Percentiles rank a stretch among this genome's conserved stretches.
Evolutionary conservation across 2,113 vertebrate genomes (phyloP).

Genomic region (Calyptommatus sinebrachiatus): DNA sequence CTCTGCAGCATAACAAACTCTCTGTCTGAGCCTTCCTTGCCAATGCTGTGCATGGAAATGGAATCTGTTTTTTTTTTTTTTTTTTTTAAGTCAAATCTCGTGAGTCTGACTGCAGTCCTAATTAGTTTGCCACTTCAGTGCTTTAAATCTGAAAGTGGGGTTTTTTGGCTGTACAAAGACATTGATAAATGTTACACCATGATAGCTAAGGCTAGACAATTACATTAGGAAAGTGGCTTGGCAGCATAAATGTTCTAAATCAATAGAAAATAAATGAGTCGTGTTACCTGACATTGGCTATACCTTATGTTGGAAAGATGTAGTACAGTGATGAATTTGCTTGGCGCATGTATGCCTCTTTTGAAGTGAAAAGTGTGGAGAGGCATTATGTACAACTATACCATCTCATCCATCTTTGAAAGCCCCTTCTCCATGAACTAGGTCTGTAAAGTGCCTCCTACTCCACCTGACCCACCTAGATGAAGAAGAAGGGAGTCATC

Average conservation of each 20-base stretch:
- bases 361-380: too few species aligned
- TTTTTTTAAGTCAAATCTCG: neutral
- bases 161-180: neutral
- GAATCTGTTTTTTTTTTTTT: neutral
- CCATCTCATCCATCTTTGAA: too few species aligned
- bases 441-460: too few species aligned
- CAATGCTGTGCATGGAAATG: neutral
- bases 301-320: neutral
- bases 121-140: constrained; percentile 1
- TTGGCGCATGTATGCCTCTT: too few species aligned
- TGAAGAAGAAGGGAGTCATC: too few species aligned
- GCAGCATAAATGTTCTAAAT: neutral
- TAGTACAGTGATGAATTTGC: too few species aligned
- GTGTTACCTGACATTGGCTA: neutral
- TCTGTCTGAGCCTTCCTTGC: neutral
- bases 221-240: constrained; percentile 3
- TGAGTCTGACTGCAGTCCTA: neutral
- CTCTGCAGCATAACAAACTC: neutral
- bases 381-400: too few species aligned
- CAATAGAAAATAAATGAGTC: constrained; percentile 12
- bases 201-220: constrained; percentile 26
- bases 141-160: neutral
- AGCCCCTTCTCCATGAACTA: too few species aligned
- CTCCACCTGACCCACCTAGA: too few species aligned
- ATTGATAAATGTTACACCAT: constrained; percentile 8